phyloP scores from a whole-genome alignment of 2,797 vertebrate genomes.

The Luscinia megarhynchos region DNA sequence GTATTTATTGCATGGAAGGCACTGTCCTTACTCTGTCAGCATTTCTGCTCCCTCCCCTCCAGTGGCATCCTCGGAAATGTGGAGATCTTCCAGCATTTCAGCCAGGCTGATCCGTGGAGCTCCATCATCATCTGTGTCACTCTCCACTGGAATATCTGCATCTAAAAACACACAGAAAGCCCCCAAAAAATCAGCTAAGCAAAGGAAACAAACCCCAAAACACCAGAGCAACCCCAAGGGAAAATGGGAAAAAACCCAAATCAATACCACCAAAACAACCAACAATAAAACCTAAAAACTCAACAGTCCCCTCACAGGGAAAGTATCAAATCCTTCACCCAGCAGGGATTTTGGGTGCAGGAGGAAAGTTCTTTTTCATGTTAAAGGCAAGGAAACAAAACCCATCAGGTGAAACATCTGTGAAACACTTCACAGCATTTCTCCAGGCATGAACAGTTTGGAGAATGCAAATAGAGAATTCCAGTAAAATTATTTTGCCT shows the following conservation, averaged over 20 bases:
- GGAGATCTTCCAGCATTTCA: conserved; percentile 97
- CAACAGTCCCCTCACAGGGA: background rate
- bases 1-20: background rate
- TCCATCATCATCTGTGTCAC: conserved; percentile 93
- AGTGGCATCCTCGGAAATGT: conserved; percentile 88
- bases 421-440: background rate
- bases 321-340: background rate
- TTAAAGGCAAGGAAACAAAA: background rate
- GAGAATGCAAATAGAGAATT: background rate
- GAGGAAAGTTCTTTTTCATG: background rate
- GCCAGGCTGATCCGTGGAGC: conserved; percentile 90
- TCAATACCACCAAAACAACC: background rate
- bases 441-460: background rate
- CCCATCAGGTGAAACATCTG: background rate
- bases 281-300: background rate
- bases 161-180: conserved; percentile 73
- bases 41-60: conserved; percentile 92
- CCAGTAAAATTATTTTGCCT: background rate
- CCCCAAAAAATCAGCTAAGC: background rate
- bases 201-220: background rate
- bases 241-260: background rate
- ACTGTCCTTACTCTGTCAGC: conserved; percentile 81
- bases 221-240: background rate
- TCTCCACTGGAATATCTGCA: conserved; percentile 88
- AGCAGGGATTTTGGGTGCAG: background rate